These are phyloP conservation scores for Alligator sinensis DNA, from an alignment of 2,113 vertebrate species.

Conservation along the genomic window DNA sequence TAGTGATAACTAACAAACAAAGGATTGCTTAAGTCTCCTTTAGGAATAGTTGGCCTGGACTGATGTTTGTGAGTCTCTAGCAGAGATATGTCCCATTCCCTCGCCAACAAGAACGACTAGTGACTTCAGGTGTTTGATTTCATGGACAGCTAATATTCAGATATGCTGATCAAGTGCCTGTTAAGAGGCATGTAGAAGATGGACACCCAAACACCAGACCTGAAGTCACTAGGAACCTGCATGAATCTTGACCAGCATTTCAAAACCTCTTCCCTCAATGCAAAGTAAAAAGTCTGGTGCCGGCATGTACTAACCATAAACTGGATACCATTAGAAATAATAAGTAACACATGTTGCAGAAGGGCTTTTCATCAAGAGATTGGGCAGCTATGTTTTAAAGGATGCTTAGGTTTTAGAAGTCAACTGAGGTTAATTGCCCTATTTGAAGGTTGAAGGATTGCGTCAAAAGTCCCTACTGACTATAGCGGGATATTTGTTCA, in stretches of 20 bases:
- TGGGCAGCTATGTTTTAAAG: not conserved
- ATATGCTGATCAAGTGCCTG: not conserved
- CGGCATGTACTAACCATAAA: not conserved
- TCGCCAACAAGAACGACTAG: not conserved
- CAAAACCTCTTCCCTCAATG: not conserved
- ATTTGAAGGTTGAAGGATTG: too few species aligned
- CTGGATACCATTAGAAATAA: not conserved
- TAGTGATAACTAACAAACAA: slow-evolving; percentile 48
- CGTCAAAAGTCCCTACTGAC: not conserved
- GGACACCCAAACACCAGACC: not conserved
- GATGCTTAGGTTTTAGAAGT: not conserved
- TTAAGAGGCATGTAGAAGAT: not conserved
- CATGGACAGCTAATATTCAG: not conserved
- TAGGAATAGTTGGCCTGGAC: slow-evolving; percentile 13
- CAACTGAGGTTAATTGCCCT: not conserved
- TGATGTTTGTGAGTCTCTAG: not conserved
- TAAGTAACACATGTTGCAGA: not conserved
- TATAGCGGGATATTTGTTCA: accelerated
- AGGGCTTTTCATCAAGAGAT: not conserved
- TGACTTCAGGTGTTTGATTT: not conserved
- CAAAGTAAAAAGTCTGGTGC: not conserved
- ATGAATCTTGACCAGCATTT: not conserved
- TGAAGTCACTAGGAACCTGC: not conserved
- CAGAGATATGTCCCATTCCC: not conserved
- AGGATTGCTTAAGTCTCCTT: slow-evolving; percentile 43